These are phyloP conservation scores for Crotalus adamanteus DNA, from an alignment of 2,797 vertebrate species.

Conservation along the genomic window DNA sequence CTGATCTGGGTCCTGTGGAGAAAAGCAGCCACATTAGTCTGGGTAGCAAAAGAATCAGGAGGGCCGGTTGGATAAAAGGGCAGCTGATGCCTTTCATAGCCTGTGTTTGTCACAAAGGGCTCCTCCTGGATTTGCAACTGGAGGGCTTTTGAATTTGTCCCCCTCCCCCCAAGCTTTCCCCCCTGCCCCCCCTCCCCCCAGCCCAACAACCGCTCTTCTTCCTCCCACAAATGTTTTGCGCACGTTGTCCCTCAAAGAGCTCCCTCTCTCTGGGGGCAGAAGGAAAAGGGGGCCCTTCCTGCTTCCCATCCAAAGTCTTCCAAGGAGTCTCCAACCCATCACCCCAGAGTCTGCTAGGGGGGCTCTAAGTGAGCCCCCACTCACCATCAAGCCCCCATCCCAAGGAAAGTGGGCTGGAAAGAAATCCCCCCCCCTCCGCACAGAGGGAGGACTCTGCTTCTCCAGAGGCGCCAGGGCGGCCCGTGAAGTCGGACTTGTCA, in stretches of 20 bases:
- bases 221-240: no score
- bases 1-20: not conserved
- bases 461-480: not conserved
- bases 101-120: not conserved
- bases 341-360: not conserved
- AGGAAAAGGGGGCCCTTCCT: not conserved
- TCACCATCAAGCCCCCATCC: not conserved
- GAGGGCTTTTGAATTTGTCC: not conserved
- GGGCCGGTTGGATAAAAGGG: not conserved
- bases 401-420: not conserved
- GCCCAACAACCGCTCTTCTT: not conserved
- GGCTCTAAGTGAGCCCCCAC: not conserved
- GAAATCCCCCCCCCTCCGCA: no score
- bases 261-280: rapidly evolving
- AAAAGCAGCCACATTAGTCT: not conserved
- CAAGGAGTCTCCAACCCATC: not conserved
- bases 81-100: not conserved
- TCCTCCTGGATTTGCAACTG: not conserved
- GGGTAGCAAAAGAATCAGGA: not conserved
- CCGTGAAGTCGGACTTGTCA: not conserved
- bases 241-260: no score
- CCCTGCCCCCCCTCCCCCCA: rapidly evolving
- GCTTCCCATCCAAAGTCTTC: not conserved
- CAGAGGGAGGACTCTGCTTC: not conserved
- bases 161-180: not conserved